These are phyloP conservation scores for Drosophila azteca DNA, from an alignment of 1,140 invertebrate genomes.

Conservation along the genomic window DNA sequence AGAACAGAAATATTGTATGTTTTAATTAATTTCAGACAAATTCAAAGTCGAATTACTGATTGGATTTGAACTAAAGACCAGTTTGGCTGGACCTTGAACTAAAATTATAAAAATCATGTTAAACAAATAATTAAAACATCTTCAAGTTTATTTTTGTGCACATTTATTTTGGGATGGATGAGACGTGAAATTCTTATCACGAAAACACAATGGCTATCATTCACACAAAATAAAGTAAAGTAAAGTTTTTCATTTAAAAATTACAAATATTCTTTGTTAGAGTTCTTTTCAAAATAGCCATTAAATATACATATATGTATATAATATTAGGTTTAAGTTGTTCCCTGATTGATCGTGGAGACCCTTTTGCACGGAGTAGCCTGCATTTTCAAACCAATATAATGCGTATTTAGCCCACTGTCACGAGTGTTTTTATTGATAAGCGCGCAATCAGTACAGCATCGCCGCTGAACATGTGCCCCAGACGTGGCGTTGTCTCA, in stretches of 20 bases:
- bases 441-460: too few relatives aligned
- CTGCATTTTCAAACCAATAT: too few relatives aligned
- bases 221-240: background rate
- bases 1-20: background rate
- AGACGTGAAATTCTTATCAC: slow-evolving; percentile 36
- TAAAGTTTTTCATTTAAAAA: background rate
- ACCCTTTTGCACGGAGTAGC: too few relatives aligned
- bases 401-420: too few relatives aligned
- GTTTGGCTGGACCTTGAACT: slow-evolving; percentile 70
- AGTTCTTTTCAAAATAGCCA: too few relatives aligned
- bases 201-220: background rate
- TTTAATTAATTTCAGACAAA: slow-evolving; percentile 30
- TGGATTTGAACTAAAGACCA: slow-evolving; percentile 41
- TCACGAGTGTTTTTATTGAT: too few relatives aligned
- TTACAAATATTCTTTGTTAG: too few relatives aligned
- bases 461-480: too few relatives aligned
- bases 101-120: slow-evolving; percentile 80
- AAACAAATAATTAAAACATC: slow-evolving; percentile 80
- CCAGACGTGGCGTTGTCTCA: too few relatives aligned
- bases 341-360: too few relatives aligned
- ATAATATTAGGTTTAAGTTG: background rate
- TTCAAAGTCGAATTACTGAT: slow-evolving; percentile 20
- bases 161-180: slow-evolving; percentile 12
- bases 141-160: slow-evolving; percentile 36
- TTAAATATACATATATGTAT: background rate